These are phyloP conservation scores for Manacus vitellinus DNA, from an alignment of 2,113 vertebrate genomes.

Conservation along the genomic window DNA sequence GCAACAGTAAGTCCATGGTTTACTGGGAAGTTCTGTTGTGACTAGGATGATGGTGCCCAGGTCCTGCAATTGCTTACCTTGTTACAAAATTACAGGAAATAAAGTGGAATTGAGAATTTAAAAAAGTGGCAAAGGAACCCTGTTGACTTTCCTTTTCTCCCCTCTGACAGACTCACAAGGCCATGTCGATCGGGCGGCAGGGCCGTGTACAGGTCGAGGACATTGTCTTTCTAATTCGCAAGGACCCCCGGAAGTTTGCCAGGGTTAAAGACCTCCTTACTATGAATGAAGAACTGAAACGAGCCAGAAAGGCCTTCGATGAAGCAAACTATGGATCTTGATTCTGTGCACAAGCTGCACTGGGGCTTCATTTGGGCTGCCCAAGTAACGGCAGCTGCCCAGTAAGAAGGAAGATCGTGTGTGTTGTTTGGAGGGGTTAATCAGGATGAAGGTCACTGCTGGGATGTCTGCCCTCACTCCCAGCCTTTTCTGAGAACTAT, in stretches of 20 bases:
- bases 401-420: fast-evolving
- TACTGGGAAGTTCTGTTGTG: background rate
- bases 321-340: constrained; percentile 97
- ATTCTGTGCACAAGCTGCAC: background rate
- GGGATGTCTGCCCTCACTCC: background rate
- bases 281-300: constrained; percentile 98
- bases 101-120: background rate
- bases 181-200: constrained; percentile 96
- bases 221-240: constrained; percentile 96
- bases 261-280: constrained; percentile 96
- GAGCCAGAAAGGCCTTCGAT: constrained; percentile 95
- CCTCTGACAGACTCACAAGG: constrained; percentile 88
- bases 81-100: background rate
- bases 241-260: constrained; percentile 96
- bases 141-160: background rate
- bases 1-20: background rate
- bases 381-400: background rate
- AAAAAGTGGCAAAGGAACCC: background rate
- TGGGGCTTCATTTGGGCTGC: background rate
- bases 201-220: constrained; percentile 98
- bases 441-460: background rate
- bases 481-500: background rate
- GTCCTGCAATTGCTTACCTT: background rate
- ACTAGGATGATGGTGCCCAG: background rate
- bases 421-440: background rate